Conservation (phyloP, 1,140 invertebrate genomes). For the Proales similis region DNA sequence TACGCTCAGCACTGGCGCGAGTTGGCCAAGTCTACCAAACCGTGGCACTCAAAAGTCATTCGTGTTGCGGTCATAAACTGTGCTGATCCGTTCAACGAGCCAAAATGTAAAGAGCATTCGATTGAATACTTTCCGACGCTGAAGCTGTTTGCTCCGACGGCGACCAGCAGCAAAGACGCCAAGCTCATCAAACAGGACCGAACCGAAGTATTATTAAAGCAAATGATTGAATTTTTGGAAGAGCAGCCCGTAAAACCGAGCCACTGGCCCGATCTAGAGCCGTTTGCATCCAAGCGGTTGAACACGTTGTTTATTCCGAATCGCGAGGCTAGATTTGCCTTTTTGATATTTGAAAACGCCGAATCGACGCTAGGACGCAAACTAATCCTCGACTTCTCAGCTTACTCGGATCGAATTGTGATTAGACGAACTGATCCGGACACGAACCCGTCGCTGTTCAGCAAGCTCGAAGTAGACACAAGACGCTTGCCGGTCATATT, state of each 20-base stretch:
- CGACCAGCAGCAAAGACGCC: not conserved
- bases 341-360: not conserved
- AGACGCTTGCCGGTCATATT: not conserved
- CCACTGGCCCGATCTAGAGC: conserved; percentile 21
- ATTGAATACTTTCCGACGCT: conserved; percentile 42
- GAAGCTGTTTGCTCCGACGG: conserved; percentile 3
- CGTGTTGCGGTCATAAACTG: conserved; percentile 44
- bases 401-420: not conserved
- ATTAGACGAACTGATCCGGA: not conserved
- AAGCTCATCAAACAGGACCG: conserved; percentile 6
- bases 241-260: not conserved
- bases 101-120: conserved; percentile 41
- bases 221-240: conserved; percentile 6
- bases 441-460: not conserved
- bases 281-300: conserved; percentile 11
- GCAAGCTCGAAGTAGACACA: not conserved
- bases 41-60: conserved; percentile 39
- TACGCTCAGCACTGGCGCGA: conserved; percentile 41
- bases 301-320: conserved; percentile 13
- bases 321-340: conserved; percentile 5
- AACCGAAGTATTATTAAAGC: not conserved
- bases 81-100: conserved; percentile 41
- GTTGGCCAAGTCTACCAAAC: conserved; percentile 6
- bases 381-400: conserved; percentile 13
- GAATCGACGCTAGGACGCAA: not conserved